These are phyloP conservation scores for Podotricha telesiphe DNA, from an alignment of 2,888 invertebrate species.

Conservation along the genomic window DNA sequence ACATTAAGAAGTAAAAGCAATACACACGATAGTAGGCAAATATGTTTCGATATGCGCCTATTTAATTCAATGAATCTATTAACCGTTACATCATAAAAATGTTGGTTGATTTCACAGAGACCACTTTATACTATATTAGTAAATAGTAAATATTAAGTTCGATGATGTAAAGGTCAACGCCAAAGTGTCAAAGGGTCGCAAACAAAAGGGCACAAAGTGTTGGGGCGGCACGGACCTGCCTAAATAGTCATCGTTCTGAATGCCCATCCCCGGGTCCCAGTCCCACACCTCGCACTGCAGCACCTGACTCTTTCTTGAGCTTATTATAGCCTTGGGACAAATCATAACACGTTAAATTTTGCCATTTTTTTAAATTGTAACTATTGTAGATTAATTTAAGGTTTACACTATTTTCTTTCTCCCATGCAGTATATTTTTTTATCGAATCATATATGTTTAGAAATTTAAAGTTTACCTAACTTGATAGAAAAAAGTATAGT, in stretches of 20 bases:
- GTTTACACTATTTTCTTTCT: not conserved
- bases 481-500: not conserved
- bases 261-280: conserved; percentile 92
- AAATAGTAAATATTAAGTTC: not conserved
- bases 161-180: conserved; percentile 57
- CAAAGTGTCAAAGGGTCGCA: conserved; percentile 45
- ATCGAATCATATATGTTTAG: not conserved
- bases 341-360: conserved; percentile 53
- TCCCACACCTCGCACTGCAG: conserved; percentile 91
- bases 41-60: not conserved
- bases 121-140: too few relatives aligned
- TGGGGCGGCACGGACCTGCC: conserved; percentile 87
- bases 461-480: not conserved
- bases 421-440: not conserved
- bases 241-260: conserved; percentile 91
- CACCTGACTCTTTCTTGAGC: conserved; percentile 89
- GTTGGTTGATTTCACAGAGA: too few relatives aligned
- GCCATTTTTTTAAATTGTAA: not conserved
- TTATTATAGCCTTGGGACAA: conserved; percentile 89
- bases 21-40: conserved; percentile 52
- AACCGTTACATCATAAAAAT: conserved; percentile 21
- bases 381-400: not conserved
- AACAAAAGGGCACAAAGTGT: conserved; percentile 51
- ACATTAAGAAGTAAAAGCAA: conserved; percentile 19
- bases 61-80: conserved; percentile 42